Base-by-base conservation (phyloP, 2,113 vertebrate species). In the Anolis carolinensis region DNA sequence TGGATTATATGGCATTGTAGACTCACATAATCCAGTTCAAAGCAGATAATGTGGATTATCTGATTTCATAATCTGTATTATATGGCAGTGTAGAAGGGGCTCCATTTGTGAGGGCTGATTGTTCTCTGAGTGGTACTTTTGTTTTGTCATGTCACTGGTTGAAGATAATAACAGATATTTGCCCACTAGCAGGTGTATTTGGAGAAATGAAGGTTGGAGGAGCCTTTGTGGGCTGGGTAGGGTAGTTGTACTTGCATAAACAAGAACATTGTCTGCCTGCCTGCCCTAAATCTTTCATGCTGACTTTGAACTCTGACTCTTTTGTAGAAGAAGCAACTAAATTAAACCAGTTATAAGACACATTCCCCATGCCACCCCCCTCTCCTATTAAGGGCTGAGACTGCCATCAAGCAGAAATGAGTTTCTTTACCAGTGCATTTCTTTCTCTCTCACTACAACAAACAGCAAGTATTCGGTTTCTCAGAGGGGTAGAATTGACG, bases 401-500 rank as follows among this genome's bases (percentile, higher is more conserved):
- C 44, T 84, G 34, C 13, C 5, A 0, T 67, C 8, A 4, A 34
- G 74, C 39, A 63, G 7, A 68, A 14, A 71, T 36, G 67, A 39
- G 73, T 30, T 32, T 44, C 67, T 79, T 79, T 73, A 80, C 36
- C 18, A 79, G 20, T 73, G 8, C 21, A 55, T 39, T 5, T 84
- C 32, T 63, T 39, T 18, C 50, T 59, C 32, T 27, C 39, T 63
- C 30, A 39, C 55, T 34, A 30, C 48, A 50, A 39, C 59, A 81
- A 72, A 6, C 91, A 97, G 97, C 94, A 87, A 97, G 96, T 82
- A 90, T 97, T 89, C 92, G 65, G 23, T 88, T 8, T 8, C 94
- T 97, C 1, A 65, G 74, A 32, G 97, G 97, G 0, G 95, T 89
- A 0, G 94, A 96, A 90, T 75, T 97, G 23, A 89, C 95, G 0